Base-by-base conservation (phyloP, 2,797 vertebrate species). In the Syngnathus acus region DNA sequence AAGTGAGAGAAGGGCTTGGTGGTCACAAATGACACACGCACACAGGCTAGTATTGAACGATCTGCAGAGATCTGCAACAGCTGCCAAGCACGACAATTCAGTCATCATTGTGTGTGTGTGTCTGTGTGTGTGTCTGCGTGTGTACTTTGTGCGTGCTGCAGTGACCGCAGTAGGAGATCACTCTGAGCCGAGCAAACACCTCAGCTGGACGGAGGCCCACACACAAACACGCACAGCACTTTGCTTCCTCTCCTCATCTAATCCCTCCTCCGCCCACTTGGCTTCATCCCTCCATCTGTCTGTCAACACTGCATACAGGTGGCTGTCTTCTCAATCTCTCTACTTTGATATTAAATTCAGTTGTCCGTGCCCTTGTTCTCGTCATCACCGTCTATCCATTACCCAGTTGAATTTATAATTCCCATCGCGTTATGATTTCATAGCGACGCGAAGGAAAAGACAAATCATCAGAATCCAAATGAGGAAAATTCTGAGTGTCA, bases 51-150 rank as follows among this genome's bases (percentile, higher is more conserved):
- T 81, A 83, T 72, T 82, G 80, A 84, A 71, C 78, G 82, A 90
- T 89, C 84, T 87, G 76, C 75, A 79, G 81, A 78, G 78, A 89
- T 87, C 82, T 78, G 81, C 74, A 84, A 90, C 91, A 93, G 92
- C 91, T 92, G 92, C 82, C 75, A 84, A 84, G 77, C 82, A 87
- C 72, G 79, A 81, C 83, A 78, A 83, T 87, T 88, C 85, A 84
- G 86, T 89, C 87, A 84, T 82, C 82, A 65, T 75, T 65, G 69
- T 72, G 72, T 58, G 71, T 71, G 70, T 63, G 69, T 71, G 66
- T 53, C 62, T 72, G 65, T 65, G 70, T 74, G 72, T 70, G 69
- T 61, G 65, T 71, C 65, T 55, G 68, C 45, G 67, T 51, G 66
- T 76, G 37, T 59, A 37, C 37, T 7, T 17, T 43, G 60, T 43